Evolutionary conservation across 2,888 invertebrate genomes (phyloP), one percentile per base, ranked within the genome.

Genomic region (Orthonychiurus folsomi): DNA sequence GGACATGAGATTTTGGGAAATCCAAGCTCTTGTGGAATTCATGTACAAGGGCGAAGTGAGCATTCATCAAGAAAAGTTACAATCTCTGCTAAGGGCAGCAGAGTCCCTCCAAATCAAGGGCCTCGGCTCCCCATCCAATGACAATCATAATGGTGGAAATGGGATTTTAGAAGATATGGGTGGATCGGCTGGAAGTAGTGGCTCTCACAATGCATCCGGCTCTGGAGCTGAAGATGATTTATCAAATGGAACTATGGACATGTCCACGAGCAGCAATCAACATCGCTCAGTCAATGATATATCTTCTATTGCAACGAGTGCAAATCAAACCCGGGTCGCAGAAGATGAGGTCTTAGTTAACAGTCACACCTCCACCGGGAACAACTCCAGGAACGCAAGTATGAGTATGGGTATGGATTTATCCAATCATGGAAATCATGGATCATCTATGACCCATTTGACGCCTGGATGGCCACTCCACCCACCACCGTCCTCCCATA

Each of bases 101-200:
- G 73, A 73, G 61, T 73, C 71, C 26, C 64, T 73, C 27, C 73
- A 73, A 60, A 72, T 73, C 62, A 73, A 73, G 58, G 73, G 73
- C 1, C 62, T 73, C 21, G 73, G 73, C 28, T 72, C 73, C 15
- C 71, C 73, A 9, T 69, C 72, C 67, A 27, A 65, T 66, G 24
- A 65, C 63, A 5, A 20, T 12, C 52, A 52, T 59, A 67, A 62
- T 26, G 61, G 58, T 3, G 61, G 58, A 2, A 57, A 62, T 48
- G 62, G 20, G 5, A 9, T 12, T 9, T 5, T 5, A 37, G 37
- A 37, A 15, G 37, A 37, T 9, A 5, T 9, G 5, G 37, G 37
- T 37, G 37, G 37, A 37, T 37, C 37, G 5, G 37, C 9, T 37
- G 37, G 37, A 37, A 52, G 52, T 20, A 52, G 52, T 23, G 37